Evolutionary conservation across 1,140 invertebrate genomes (phyloP).

Genomic region (Rhizoglyphus robini): DNA sequence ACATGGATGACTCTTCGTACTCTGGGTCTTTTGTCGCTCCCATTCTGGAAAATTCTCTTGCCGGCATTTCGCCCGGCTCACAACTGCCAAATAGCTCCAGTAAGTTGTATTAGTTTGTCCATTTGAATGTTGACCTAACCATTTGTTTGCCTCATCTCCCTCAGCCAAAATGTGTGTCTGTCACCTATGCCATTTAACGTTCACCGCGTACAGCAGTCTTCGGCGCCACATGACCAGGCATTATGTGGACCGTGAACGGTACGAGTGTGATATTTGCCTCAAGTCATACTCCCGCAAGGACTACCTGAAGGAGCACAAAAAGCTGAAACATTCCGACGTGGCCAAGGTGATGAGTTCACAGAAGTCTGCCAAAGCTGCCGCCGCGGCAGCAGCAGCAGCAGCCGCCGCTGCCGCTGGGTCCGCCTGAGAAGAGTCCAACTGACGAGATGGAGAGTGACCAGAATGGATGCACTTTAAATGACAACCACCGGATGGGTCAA

Average conservation of each 20-base stretch:
- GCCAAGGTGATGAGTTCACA: constrained; percentile 7
- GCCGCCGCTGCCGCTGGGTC: neutral
- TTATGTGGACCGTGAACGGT: constrained; percentile 27
- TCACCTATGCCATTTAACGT: constrained; percentile 24
- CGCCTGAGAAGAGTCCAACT: no score
- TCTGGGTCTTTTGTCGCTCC: constrained; percentile 5
- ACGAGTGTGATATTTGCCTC: constrained; percentile 28
- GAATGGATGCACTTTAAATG: no score
- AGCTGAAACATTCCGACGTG: constrained; percentile 21
- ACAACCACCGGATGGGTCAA: no score
- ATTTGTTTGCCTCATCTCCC: neutral
- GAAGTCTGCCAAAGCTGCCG: neutral
- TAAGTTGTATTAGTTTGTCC: neutral
- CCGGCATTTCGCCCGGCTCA: constrained; percentile 1
- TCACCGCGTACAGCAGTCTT: constrained; percentile 24
- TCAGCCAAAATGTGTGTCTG: constrained; percentile 24
- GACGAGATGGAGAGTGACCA: no score
- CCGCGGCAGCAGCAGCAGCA: no score
- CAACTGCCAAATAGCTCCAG: neutral
- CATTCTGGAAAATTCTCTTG: constrained; percentile 7
- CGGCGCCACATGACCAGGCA: constrained; percentile 26
- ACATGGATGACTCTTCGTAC: neutral
- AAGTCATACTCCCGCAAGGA: constrained; percentile 28
- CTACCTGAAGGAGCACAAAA: constrained; percentile 28
- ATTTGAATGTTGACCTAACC: neutral